A percentile compares a stretch with the other conserved stretches of the same genome.
phyloP scores from a whole-genome alignment of 2,888 invertebrate genomes.

The Mellilla xanthometata region DNA sequence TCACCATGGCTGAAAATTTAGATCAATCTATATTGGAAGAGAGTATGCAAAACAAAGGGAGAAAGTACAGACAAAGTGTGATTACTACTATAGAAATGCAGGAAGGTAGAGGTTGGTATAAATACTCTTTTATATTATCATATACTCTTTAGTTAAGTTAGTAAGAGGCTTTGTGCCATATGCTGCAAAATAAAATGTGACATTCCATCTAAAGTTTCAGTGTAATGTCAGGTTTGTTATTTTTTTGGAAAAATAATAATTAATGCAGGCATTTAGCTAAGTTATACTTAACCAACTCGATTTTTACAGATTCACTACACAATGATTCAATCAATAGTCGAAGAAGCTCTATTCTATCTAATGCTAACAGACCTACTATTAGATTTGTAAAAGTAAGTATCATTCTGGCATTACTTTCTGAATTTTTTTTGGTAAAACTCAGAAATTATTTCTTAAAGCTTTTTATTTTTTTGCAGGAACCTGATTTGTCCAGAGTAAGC shows the following conservation, averaged over 20 bases:
- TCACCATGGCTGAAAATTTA: slow-evolving; percentile 64
- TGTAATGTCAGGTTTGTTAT: slow-evolving; percentile 77
- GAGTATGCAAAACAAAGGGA: slow-evolving; percentile 70
- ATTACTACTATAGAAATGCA: slow-evolving; percentile 79
- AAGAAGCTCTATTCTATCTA: slow-evolving; percentile 69
- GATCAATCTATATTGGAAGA: slow-evolving; percentile 66
- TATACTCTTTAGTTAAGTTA: no score
- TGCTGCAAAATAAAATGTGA: slow-evolving; percentile 52
- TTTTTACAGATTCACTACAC: slow-evolving; percentile 65
- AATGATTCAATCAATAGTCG: slow-evolving; percentile 74
- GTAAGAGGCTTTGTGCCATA: no score
- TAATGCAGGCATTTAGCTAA: background rate
- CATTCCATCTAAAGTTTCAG: slow-evolving; percentile 76
- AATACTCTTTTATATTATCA: no score
- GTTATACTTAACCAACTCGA: slow-evolving; percentile 1
- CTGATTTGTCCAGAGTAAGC: slow-evolving; percentile 56
- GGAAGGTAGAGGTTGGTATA: slow-evolving; percentile 54
- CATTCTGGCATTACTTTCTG: background rate
- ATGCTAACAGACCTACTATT: slow-evolving; percentile 67
- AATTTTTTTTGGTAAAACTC: background rate
- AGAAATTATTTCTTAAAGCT: background rate
- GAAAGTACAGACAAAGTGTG: slow-evolving; percentile 81
- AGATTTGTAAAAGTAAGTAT: slow-evolving; percentile 67
- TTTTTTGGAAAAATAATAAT: slow-evolving; percentile 30
- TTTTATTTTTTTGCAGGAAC: slow-evolving; percentile 55